Evolutionary conservation across 1,140 invertebrate genomes (phyloP).

Genomic region (Bombus affinis): DNA sequence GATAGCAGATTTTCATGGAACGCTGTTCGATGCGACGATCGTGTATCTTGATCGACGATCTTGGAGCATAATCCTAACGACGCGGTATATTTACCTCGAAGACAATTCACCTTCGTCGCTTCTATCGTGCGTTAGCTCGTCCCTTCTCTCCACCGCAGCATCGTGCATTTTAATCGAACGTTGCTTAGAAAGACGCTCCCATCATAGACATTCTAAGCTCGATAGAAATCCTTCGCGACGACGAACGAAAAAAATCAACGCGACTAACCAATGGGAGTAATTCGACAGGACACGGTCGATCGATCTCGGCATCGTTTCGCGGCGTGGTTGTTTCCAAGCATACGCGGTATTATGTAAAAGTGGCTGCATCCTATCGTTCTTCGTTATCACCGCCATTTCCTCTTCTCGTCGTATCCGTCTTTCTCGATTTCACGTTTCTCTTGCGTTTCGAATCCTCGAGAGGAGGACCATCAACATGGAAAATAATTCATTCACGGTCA

Average conservation of each 20-base stretch:
- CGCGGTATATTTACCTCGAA: background rate
- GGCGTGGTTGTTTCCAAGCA: background rate
- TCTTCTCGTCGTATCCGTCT: conserved; percentile 35
- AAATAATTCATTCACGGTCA: conserved; percentile 16
- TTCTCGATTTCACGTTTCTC: conserved; percentile 14
- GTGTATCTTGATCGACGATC: conserved; percentile 34
- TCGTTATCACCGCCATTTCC: conserved; percentile 50
- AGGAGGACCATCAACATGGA: background rate
- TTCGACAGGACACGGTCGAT: conserved; percentile 34
- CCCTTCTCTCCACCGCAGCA: background rate
- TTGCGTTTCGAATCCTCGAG: background rate
- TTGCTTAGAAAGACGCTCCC: background rate
- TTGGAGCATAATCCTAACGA: background rate
- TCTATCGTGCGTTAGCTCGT: background rate
- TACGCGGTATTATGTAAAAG: conserved; percentile 33
- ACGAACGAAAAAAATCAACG: background rate
- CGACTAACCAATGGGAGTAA: background rate
- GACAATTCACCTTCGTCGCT: background rate
- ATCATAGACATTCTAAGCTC: background rate
- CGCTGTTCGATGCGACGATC: background rate
- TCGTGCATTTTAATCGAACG: conserved; percentile 8
- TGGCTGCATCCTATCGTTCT: conserved; percentile 45
- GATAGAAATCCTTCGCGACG: background rate
- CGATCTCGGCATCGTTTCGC: conserved; percentile 22
- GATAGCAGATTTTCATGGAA: background rate